Evolutionary conservation across 2,797 vertebrate species (phyloP), one percentile per base, ranked within the genome.

Genomic region (Steatocranus sp.): DNA sequence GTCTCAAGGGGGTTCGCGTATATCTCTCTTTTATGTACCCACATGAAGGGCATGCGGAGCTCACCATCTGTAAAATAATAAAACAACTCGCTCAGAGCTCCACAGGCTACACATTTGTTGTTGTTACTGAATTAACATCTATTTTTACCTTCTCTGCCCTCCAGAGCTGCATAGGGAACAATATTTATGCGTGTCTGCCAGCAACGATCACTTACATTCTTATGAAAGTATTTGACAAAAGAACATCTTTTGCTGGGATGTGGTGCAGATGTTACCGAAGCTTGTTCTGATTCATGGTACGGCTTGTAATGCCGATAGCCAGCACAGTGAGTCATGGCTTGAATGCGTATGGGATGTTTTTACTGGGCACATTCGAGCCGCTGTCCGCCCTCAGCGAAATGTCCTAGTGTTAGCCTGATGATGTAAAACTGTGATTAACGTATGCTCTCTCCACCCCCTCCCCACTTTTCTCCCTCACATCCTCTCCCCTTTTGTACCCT

Each of bases 371-470:
- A 48, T 78, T 9, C 53, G 84, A 86, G 88, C 54, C 75, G 76
- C 85, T 79, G 76, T 86, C 76, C 20, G 85, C 93, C 93, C 89
- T 87, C 84, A 78, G 91, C 78, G 1, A 87, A 86, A 92, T 90
- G 88, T 93, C 87, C 88, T 80, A 82, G 85, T 86, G 88, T 91
- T 90, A 80, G 85, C 79, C 70, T 68, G 87, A 90, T 92, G 92
- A 95, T 94, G 90, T 92, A 93, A 90, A 92, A 90, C 86, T 88
- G 88, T 93, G 93, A 94, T 95, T 92, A 94, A 92, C 87, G 83
- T 90, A 91, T 88, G 89, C 88, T 88, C 75, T 80, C 81, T 83
- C 76, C 70, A 15, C 50, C 53, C 70, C 49, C 53, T 66, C 70
- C 49, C 56, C 75, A 27, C 11, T 36, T 76, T 70, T 80, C 79